These are phyloP conservation scores for Chaetoderma sp. DNA, from an alignment of 2,888 invertebrate species.

Conservation along the genomic window DNA sequence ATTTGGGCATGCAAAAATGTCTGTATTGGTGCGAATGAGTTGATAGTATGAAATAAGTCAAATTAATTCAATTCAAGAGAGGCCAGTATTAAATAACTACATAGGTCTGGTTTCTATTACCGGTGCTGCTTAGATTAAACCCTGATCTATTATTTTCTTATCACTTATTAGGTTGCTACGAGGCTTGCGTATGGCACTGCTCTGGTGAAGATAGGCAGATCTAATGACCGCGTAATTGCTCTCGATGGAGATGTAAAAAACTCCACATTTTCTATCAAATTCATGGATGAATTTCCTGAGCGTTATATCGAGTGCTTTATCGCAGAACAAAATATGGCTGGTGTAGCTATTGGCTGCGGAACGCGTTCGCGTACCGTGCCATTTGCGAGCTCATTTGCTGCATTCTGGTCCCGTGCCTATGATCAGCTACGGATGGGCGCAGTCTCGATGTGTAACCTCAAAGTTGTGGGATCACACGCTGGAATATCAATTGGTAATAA, in stretches of 20 bases:
- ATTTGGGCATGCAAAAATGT: too few relatives aligned
- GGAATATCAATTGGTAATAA: conserved; percentile 92
- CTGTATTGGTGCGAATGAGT: too few relatives aligned
- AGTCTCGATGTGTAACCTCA: conserved; percentile 97
- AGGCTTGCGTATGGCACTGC: conserved; percentile 94
- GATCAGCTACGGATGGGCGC: conserved; percentile 99
- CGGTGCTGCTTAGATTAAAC: too few relatives aligned
- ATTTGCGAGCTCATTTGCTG: conserved; percentile 97
- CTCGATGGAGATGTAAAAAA: conserved; percentile 99
- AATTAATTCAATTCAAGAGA: too few relatives aligned
- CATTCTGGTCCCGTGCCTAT: conserved; percentile 95
- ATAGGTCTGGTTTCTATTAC: too few relatives aligned
- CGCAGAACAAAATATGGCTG: conserved; percentile 98
- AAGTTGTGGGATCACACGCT: conserved; percentile 96
- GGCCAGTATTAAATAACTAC: too few relatives aligned
- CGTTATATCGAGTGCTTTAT: conserved; percentile 98
- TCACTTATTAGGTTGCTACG: conserved; percentile 56
- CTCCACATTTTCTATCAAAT: conserved; percentile 95
- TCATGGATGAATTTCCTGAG: conserved; percentile 76
- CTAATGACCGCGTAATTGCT: conserved; percentile 84
- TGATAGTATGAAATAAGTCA: too few relatives aligned
- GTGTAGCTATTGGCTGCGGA: conserved; percentile 92
- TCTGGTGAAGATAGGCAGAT: conserved; percentile 85
- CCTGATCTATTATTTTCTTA: too few relatives aligned
- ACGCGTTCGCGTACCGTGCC: conserved; percentile 92